These are phyloP conservation scores for Beris chalybata DNA, from an alignment of 2,888 invertebrate species.

Conservation along the genomic window DNA sequence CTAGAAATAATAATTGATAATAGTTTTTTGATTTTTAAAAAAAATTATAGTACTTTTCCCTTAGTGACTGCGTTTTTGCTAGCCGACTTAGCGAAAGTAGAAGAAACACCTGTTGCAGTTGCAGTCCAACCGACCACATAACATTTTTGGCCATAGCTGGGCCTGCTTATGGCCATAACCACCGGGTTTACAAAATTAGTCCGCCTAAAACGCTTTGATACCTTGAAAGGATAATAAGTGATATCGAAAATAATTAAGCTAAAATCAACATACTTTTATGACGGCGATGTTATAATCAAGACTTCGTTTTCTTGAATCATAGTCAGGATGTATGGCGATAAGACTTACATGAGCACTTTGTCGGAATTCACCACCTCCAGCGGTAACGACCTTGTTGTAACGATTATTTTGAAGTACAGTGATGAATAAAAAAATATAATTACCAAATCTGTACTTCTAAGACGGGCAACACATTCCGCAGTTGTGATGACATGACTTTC, in stretches of 20 bases:
- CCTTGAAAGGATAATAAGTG: background rate
- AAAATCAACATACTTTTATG: background rate
- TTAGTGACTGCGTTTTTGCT: too few relatives aligned
- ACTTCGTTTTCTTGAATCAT: background rate
- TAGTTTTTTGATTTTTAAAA: too few relatives aligned
- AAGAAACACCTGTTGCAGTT: too few relatives aligned
- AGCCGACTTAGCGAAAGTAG: too few relatives aligned
- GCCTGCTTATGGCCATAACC: background rate
- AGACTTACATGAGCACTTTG: background rate
- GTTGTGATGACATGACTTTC: background rate
- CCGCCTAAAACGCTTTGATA: background rate
- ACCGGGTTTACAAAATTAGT: constrained; percentile 10
- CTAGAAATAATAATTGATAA: too few relatives aligned
- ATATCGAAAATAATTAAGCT: too few relatives aligned
- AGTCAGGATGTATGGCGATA: constrained; percentile 11
- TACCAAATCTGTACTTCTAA: background rate
- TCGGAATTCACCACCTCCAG: background rate
- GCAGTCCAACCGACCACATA: constrained; percentile 7
- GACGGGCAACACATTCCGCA: background rate
- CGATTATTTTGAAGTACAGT: background rate
- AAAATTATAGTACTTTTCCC: too few relatives aligned
- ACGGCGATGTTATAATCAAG: constrained; percentile 19
- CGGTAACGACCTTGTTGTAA: background rate
- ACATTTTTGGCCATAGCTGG: background rate
- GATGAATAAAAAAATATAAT: background rate